Evolutionary conservation across 2,888 invertebrate species (phyloP), one percentile per base, ranked within the genome.

Genomic region (Gryllus longicercus): DNA sequence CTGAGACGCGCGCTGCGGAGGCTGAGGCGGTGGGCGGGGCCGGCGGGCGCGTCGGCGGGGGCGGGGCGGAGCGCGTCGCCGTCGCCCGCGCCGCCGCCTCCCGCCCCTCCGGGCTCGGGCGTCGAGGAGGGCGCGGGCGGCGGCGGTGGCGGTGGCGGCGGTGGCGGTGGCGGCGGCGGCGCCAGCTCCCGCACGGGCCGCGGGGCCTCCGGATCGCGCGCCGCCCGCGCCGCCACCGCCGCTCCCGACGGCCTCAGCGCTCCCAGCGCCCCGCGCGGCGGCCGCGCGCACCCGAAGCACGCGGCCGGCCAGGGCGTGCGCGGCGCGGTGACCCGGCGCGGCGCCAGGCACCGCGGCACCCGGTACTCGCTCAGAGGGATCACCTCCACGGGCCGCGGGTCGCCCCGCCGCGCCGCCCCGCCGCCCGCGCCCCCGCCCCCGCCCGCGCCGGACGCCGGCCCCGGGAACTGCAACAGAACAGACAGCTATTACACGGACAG

Each of bases 341-440:
- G 16, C n/a, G 51, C 11, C 49, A 18, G 11, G 16, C 25, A 16
- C 21, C 38, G 76, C 11, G 50, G 18, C n/a, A 50, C 21, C 49
- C 77, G 77, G 82, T 90, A 90, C 81, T 90, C 91, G 2, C 91
- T 89, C 74, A 92, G 85, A 10, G 91, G 92, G 84, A 92, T 92
- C n/a, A 92, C 92, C 85, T 92, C 91, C 80, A 90, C 88, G 51
- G 85, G 85, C 84, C 78, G 85, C 85, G 38, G 74, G 83, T 84
- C 81, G 25, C 76, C 11, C 23, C n/a, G 21, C 14, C 76, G 23
- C n/a, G 23, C 11, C 16, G 76, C 76, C 25, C 25, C 76, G n/a
- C 18, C 38, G n/a, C 10, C 25, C 76, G 16, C 77, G 50, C 3
- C 51, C 18, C 50, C 49, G 50, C 38, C n/a, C 12, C 77, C 14